phyloP scores from a whole-genome alignment of 1,140 invertebrate genomes.

The Dreissena polymorpha region DNA sequence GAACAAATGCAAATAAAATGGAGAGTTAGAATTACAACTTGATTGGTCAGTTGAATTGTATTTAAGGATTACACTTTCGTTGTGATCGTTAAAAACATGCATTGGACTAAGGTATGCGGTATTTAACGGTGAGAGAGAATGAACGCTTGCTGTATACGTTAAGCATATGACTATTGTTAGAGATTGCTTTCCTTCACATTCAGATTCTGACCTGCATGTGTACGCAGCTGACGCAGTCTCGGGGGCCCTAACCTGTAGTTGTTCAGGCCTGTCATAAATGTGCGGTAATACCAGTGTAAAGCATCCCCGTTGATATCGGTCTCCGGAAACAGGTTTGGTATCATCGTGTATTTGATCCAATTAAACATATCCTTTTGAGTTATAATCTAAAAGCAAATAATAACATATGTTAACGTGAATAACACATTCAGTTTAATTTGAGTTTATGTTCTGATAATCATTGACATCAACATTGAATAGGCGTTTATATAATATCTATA shows the following conservation, averaged over 20 bases:
- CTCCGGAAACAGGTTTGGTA: slow-evolving; percentile 31
- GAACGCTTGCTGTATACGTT: background rate
- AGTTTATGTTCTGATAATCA: too few species aligned
- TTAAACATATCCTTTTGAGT: slow-evolving; percentile 16
- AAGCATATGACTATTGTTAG: background rate
- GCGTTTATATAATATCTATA: too few species aligned
- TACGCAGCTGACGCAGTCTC: slow-evolving; percentile 30
- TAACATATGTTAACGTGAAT: background rate
- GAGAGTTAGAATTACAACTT: background rate
- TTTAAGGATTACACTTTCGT: background rate
- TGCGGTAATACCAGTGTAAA: slow-evolving; percentile 19
- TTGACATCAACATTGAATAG: too few species aligned
- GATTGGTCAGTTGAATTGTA: background rate
- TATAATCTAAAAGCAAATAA: slow-evolving; percentile 9
- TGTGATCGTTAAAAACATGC: background rate
- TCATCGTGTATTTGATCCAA: slow-evolving; percentile 9
- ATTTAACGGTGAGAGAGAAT: background rate
- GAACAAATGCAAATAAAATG: background rate
- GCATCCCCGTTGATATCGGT: background rate
- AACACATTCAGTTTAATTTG: too few species aligned
- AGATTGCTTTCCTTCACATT: background rate
- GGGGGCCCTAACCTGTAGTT: slow-evolving; percentile 24
- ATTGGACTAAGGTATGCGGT: background rate
- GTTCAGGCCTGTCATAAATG: slow-evolving; percentile 13
- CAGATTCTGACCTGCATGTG: background rate